phyloP scores from a whole-genome alignment of 2,888 invertebrate genomes.

The Mimas tiliae region DNA sequence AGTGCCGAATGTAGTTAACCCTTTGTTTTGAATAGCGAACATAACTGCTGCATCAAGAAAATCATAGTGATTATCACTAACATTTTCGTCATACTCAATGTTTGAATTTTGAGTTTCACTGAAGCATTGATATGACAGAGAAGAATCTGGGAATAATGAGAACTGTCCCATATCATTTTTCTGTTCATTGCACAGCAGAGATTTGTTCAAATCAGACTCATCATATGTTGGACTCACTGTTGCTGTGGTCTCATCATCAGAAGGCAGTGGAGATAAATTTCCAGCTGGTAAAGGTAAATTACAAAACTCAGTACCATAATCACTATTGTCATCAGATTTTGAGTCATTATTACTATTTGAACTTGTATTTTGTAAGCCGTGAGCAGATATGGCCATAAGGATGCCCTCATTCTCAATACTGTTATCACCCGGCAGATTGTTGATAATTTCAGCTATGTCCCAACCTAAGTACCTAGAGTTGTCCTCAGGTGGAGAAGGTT shows the following conservation, averaged over 20 bases:
- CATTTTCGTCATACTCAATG: conserved; percentile 46
- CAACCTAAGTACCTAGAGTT: conserved; percentile 65
- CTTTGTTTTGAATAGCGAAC: conserved; percentile 90
- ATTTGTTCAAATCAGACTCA: conserved; percentile 49
- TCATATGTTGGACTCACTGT: conserved; percentile 43
- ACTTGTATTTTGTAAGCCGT: conserved; percentile 84
- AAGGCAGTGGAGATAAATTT: conserved; percentile 49
- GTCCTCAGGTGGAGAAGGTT: conserved; percentile 66
- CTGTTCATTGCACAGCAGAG: conserved; percentile 54
- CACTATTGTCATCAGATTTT: conserved; percentile 32
- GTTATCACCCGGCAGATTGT: conserved; percentile 82
- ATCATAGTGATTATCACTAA: conserved; percentile 74
- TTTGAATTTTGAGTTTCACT: conserved; percentile 51
- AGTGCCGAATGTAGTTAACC: conserved; percentile 82
- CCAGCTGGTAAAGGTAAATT: conserved; percentile 48
- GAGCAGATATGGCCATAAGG: conserved; percentile 89
- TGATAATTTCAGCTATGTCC: conserved; percentile 81
- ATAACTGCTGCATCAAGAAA: conserved; percentile 90
- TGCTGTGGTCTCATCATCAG: conserved; percentile 50
- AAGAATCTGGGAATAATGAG: conserved; percentile 54
- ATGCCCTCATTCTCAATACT: conserved; percentile 89
- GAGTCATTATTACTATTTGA: conserved; percentile 47
- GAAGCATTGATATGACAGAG: conserved; percentile 54
- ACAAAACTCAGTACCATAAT: conserved; percentile 37
- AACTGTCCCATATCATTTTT: conserved; percentile 48